Evolutionary conservation across 2,113 vertebrate species (phyloP), one percentile per base, ranked within the genome.

Genomic region (Pyrgilauda ruficollis): DNA sequence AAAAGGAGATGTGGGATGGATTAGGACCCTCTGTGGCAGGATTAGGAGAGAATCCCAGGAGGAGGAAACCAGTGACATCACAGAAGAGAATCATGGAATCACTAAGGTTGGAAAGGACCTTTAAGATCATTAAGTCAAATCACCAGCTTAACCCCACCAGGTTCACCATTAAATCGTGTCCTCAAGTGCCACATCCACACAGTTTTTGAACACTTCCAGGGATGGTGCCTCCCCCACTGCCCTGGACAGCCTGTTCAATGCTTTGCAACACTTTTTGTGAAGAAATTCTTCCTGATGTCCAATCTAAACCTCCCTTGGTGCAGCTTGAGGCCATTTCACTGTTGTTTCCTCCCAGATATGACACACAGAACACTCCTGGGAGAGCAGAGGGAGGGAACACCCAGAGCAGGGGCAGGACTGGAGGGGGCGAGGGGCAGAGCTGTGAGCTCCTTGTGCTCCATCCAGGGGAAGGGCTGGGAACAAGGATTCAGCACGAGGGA

Each of bases 331-430:
- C 46, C 33, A 10, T 67, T 59, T 75, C 39, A 30, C 20, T 46
- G 53, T 3, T 2, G 4, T 75, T 74, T 75, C 6, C 33, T 43
- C 15, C 5, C 52, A 58, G 59, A 52, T 11, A 20, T 78, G 10
- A 20, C 53, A 30, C 20, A 23, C 18, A 17, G 44, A 91, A 27
- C 21, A 19, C 0, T 41, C 37, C 43, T 20, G 46, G 50, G 7
- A 49, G 35, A 62, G 43, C 0, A 0, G 50, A 78, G 17, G 2
- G 43, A 63, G 67, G 31, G 0, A 0, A n/a, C 35, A 64, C 41
- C 28, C 49, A 16, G 66, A 74, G 58, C 21, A 66, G 26, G 49
- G 26, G 39, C 0, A 4, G n/a, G 30, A 61, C 0, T 3, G n/a
- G 47, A 28, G 0, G 0, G 27, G 10, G 2, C 0, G 3, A 37